These are phyloP conservation scores for Aphodius sticticus DNA, from an alignment of 2,888 invertebrate species.

Conservation along the genomic window DNA sequence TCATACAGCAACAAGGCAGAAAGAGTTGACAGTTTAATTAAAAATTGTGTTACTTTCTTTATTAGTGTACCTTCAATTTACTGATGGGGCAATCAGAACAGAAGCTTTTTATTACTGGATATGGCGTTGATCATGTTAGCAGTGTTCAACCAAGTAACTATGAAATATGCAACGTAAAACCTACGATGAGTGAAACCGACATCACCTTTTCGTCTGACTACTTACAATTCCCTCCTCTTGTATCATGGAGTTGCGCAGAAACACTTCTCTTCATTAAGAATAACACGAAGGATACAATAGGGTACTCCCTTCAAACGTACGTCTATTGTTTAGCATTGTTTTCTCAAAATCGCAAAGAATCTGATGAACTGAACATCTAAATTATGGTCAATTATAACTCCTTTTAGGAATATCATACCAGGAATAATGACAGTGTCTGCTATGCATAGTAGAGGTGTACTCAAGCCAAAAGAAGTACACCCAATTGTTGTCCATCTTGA, in stretches of 20 bases:
- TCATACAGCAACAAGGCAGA: too few species aligned
- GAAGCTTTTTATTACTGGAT: not conserved
- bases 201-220: not conserved
- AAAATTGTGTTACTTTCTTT: not conserved
- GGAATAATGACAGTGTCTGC: slow-evolving; percentile 49
- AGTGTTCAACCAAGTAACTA: not conserved
- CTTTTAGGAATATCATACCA: slow-evolving; percentile 49
- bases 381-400: not conserved
- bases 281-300: slow-evolving; percentile 16
- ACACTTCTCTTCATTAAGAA: slow-evolving; percentile 17
- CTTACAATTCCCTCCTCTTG: not conserved
- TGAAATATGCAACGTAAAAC: not conserved
- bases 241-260: slow-evolving; percentile 7
- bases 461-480: slow-evolving; percentile 55
- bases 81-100: not conserved
- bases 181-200: not conserved
- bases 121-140: not conserved
- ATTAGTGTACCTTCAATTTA: not conserved
- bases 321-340: not conserved
- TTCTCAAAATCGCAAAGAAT: too few species aligned
- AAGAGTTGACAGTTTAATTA: too few species aligned
- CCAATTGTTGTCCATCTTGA: slow-evolving; percentile 52
- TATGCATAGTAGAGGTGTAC: slow-evolving; percentile 50
- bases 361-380: too few species aligned
- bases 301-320: slow-evolving; percentile 18